Evolutionary conservation across 2,888 invertebrate genomes (phyloP), one percentile per base, ranked within the genome.

Genomic region (Lissonota sp.): DNA sequence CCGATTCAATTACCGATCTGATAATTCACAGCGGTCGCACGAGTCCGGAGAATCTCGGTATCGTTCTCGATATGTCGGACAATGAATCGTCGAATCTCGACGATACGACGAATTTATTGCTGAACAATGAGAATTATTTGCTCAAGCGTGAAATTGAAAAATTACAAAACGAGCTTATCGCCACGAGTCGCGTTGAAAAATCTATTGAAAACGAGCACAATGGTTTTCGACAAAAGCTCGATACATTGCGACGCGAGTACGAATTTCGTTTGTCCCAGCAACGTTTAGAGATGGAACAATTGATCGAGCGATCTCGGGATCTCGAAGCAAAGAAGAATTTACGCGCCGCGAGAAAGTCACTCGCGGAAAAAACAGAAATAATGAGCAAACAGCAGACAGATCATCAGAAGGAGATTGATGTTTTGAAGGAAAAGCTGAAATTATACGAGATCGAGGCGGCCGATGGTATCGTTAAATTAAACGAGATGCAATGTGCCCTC

Each of bases 141-240:
- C 88, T 94, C 69, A 92, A 92, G 84, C 93, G 93, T 87, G 94
- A 94, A 89, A 91, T 94, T 10, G 88, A 93, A 51, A 93, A 93
- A 62, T 89, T 94, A 2, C 94, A 94, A 84, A 93, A 93, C 84
- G 94, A 94, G 86, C 91, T 94, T 87, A 90, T 93, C 4, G 88
- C 93, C 64, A 87, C 94, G 6, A 89, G 93, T 16, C 90, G 93
- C 78, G 90, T 94, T 80, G 92, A 93, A 7, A 93, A 93, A 86
- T 91, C 91, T 60, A 91, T 93, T 51, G 80, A 80, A 10, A 67
- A 55, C 63, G 86, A 86, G 14, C 70, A 83, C 37, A 73, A 64
- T 53, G 76, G 73, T 42, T 75, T 81, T 46, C 78, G 77, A 7
- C 63, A 84, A 6, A 83, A 85, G 72, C 44, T 84, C 1, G 80